Conservation (phyloP, 2,113 vertebrate genomes). For the Capreolus pygargus region DNA sequence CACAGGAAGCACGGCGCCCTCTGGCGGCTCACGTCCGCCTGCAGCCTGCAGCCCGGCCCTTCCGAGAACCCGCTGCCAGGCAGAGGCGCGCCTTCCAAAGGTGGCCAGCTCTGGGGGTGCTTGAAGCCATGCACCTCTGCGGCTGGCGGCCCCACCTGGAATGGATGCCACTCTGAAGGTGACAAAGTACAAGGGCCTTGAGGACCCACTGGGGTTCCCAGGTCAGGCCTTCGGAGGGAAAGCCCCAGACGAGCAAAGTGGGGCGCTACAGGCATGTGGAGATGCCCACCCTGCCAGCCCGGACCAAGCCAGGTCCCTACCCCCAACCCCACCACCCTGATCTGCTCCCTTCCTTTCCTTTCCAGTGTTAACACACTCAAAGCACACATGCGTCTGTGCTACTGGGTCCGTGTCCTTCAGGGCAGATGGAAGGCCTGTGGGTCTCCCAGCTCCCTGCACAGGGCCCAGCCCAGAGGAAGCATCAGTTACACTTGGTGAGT, state of each 20-base stretch:
- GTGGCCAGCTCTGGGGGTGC: background rate
- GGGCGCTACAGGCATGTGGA: rapidly evolving
- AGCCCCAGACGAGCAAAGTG: background rate
- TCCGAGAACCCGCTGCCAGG: rapidly evolving
- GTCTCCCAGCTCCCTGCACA: background rate
- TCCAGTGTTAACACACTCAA: rapidly evolving
- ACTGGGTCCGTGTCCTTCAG: rapidly evolving
- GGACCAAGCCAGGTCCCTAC: rapidly evolving
- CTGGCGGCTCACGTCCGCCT: background rate
- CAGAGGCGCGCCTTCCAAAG: background rate
- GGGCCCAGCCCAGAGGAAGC: rapidly evolving
- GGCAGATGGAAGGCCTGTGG: rapidly evolving
- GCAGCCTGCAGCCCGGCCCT: rapidly evolving
- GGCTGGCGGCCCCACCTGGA: background rate
- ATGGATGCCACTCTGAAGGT: background rate
- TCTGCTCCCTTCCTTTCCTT: rapidly evolving
- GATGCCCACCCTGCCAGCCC: background rate
- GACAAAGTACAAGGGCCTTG: background rate
- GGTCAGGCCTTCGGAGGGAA: rapidly evolving
- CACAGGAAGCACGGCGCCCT: background rate
- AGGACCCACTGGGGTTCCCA: rapidly evolving
- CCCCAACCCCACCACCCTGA: background rate
- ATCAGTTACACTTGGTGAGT: rapidly evolving
- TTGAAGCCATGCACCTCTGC: background rate
- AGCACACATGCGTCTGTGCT: rapidly evolving